Conservation (phyloP, 2,888 invertebrate species). For the Nebria salina region DNA sequence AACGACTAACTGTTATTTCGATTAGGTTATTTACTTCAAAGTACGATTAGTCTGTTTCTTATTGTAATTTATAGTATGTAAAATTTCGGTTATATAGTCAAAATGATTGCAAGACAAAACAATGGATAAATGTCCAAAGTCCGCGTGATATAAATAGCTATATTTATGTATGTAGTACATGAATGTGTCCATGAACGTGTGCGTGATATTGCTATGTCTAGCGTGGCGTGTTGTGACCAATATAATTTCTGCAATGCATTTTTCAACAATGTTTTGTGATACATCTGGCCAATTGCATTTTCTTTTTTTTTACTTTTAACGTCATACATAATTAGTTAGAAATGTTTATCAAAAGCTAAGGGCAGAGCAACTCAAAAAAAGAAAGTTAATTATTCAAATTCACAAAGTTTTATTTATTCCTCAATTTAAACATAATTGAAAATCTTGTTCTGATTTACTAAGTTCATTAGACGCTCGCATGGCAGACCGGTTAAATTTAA, state of each 20-base stretch:
- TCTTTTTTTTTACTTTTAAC: too few species aligned
- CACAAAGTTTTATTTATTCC: background rate
- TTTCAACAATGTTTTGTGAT: background rate
- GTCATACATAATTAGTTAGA: too few species aligned
- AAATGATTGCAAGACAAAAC: background rate
- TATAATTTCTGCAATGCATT: conserved; percentile 2
- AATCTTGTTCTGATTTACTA: background rate
- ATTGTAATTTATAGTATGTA: background rate
- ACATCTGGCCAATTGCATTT: background rate
- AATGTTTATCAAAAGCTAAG: too few species aligned
- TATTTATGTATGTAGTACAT: background rate
- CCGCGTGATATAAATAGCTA: background rate
- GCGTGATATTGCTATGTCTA: conserved; percentile 9
- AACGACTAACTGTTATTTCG: background rate
- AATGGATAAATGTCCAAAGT: background rate
- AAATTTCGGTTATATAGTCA: background rate
- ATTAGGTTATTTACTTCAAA: background rate
- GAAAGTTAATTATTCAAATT: background rate
- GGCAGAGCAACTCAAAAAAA: background rate
- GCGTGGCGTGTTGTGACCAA: background rate
- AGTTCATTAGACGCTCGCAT: background rate
- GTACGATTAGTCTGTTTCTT: background rate
- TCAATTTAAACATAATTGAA: background rate
- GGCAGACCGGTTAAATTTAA: background rate
- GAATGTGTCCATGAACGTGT: too few species aligned